These are phyloP conservation scores for Lycopodina hypogea DNA, from an alignment of 37 sponge, comb jelly and placozoan species.

Conservation along the genomic window DNA sequence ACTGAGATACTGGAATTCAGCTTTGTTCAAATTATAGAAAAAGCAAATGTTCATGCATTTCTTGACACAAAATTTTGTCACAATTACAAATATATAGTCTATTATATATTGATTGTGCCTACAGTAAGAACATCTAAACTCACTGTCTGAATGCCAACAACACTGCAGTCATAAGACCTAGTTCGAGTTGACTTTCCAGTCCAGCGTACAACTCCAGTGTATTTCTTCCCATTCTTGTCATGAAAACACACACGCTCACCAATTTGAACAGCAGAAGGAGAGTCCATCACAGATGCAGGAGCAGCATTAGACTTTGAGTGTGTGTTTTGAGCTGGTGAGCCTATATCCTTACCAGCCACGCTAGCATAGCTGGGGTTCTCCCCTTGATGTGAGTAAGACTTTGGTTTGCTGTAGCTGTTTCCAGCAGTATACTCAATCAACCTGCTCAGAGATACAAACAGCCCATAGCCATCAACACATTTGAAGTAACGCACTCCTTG, in stretches of 20 bases:
- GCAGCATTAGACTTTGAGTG: background rate
- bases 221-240: background rate
- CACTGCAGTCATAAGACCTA: background rate
- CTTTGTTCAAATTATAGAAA: too few relatives aligned
- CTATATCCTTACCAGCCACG: background rate
- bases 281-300: constrained; percentile 5
- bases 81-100: too few relatives aligned
- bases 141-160: constrained; percentile 62
- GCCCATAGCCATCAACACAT: constrained; percentile 44
- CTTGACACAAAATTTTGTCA: too few relatives aligned
- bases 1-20: too few relatives aligned
- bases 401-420: background rate
- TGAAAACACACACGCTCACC: constrained; percentile 32
- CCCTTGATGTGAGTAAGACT: background rate
- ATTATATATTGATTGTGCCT: too few relatives aligned
- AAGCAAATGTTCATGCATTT: too few relatives aligned
- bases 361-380: background rate
- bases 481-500: constrained; percentile 36
- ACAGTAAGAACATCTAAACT: constrained; percentile 1
- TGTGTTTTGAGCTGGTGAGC: background rate
- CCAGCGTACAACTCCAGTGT: constrained; percentile 55
- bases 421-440: background rate
- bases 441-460: constrained; percentile 59
- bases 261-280: background rate
- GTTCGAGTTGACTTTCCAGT: background rate